Percentiles rank a stretch among this genome's conserved stretches.
Evolutionary conservation across 2,113 vertebrate species (phyloP).

Genomic region (Eclectus roratus): DNA sequence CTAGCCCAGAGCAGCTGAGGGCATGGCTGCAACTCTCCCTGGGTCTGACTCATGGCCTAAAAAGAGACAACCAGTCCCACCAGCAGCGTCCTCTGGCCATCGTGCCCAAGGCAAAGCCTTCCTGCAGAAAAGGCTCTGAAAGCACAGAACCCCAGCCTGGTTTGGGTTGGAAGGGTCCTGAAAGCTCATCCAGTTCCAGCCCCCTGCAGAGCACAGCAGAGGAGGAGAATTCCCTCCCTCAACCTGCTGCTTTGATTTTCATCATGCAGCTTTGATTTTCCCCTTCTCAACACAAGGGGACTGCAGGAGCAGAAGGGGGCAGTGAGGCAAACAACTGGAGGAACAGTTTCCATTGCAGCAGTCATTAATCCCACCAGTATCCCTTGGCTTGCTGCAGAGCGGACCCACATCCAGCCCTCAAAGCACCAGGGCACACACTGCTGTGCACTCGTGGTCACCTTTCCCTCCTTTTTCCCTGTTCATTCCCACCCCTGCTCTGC

Average conservation of each 20-base stretch:
- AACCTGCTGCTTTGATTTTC: not conserved
- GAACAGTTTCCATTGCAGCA: not conserved
- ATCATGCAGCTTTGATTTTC: not conserved
- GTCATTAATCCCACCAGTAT: rapidly evolving
- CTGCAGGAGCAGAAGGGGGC: not conserved
- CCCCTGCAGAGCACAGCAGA: not conserved
- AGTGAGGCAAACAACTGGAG: rapidly evolving
- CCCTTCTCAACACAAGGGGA: not conserved
- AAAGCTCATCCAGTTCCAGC: not conserved
- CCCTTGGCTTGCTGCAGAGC: not conserved
- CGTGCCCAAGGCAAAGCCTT: not conserved
- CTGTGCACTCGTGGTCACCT: rapidly evolving
- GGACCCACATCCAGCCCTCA: rapidly evolving
- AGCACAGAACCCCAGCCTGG: not conserved
- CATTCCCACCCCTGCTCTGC: no score
- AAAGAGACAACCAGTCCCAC: not conserved
- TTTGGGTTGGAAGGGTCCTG: not conserved
- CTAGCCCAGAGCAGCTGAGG: not conserved
- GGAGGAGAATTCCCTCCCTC: not conserved
- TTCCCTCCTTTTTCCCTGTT: not conserved
- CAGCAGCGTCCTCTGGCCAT: not conserved
- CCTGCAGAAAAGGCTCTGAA: not conserved
- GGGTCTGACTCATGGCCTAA: not conserved
- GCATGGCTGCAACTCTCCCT: rapidly evolving
- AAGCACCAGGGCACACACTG: rapidly evolving